phyloP scores from a whole-genome alignment of 2,113 vertebrate species.

The Phyllostomus discolor region DNA sequence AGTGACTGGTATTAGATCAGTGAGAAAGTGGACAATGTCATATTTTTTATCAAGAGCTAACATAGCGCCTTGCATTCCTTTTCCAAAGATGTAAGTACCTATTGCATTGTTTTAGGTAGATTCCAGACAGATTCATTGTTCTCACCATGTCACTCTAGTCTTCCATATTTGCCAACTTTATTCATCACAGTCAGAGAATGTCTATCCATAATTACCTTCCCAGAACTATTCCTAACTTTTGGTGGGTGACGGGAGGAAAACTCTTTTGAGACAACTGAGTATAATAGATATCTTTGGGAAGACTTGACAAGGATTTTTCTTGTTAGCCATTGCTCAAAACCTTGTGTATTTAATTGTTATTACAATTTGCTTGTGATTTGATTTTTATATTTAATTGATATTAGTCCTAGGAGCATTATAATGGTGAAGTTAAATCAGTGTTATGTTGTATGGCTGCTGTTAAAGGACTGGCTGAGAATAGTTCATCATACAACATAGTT shows the following conservation, averaged over 20 bases:
- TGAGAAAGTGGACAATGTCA: neutral
- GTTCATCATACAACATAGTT: neutral
- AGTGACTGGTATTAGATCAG: neutral
- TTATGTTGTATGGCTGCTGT: neutral
- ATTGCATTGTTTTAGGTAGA: neutral
- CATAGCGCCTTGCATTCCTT: neutral
- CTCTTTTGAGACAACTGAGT: neutral
- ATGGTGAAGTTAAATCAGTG: neutral
- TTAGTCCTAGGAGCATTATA: neutral
- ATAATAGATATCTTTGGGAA: neutral
- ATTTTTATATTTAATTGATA: conserved; percentile 7
- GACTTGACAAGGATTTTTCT: neutral
- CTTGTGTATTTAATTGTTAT: neutral
- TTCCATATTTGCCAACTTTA: neutral
- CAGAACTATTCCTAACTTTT: neutral
- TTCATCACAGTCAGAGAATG: neutral
- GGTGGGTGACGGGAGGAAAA: neutral
- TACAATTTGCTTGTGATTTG: neutral
- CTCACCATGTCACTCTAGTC: neutral
- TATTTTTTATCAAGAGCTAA: neutral
- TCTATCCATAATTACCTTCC: neutral
- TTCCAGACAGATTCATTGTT: neutral
- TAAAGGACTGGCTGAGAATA: neutral
- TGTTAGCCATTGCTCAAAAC: neutral
- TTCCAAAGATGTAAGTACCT: neutral